Percentiles rank a stretch among this genome's conserved stretches.
Conservation (phyloP, 1,140 invertebrate genomes). For the Pectinophora gossypiella region DNA sequence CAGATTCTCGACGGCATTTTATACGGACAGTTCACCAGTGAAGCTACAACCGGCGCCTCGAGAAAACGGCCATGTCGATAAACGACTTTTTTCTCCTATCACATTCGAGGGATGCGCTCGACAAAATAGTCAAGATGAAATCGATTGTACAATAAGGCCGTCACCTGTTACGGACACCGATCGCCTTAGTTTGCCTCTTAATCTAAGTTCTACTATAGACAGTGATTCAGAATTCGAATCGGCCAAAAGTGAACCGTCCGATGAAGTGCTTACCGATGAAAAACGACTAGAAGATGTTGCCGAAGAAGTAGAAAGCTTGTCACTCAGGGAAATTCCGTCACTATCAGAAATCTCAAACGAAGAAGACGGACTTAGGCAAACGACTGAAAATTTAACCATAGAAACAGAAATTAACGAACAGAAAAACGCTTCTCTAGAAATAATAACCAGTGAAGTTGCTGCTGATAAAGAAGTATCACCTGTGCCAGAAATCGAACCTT, state of each 20-base stretch:
- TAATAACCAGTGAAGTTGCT: slow-evolving; percentile 45
- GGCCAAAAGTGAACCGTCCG: slow-evolving; percentile 60
- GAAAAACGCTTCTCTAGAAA: slow-evolving; percentile 33
- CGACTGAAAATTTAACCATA: slow-evolving; percentile 6
- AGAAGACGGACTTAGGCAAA: slow-evolving; percentile 21
- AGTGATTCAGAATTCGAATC: slow-evolving; percentile 70
- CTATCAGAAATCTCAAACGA: slow-evolving; percentile 29
- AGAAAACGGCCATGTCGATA: slow-evolving; percentile 67
- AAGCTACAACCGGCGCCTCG: slow-evolving; percentile 59
- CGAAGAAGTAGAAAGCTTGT: slow-evolving; percentile 47
- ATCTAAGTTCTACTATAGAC: slow-evolving; percentile 35
- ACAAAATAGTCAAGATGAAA: slow-evolving; percentile 61
- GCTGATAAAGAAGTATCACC: slow-evolving; percentile 48
- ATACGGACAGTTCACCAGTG: slow-evolving; percentile 55
- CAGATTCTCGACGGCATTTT: slow-evolving; percentile 60
- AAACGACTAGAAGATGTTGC: slow-evolving; percentile 24
- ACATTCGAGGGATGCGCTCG: slow-evolving; percentile 72
- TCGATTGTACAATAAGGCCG: slow-evolving; percentile 35
- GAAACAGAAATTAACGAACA: slow-evolving; percentile 15
- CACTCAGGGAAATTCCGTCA: slow-evolving; percentile 33
- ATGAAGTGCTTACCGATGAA: slow-evolving; percentile 16
- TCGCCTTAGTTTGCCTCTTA: slow-evolving; percentile 30
- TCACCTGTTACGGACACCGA: slow-evolving; percentile 26
- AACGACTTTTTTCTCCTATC: slow-evolving; percentile 67
- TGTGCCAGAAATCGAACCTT: slow-evolving; percentile 43